Evolutionary conservation across 2,888 invertebrate species (phyloP).

Genomic region (Cloeon dipterum): DNA sequence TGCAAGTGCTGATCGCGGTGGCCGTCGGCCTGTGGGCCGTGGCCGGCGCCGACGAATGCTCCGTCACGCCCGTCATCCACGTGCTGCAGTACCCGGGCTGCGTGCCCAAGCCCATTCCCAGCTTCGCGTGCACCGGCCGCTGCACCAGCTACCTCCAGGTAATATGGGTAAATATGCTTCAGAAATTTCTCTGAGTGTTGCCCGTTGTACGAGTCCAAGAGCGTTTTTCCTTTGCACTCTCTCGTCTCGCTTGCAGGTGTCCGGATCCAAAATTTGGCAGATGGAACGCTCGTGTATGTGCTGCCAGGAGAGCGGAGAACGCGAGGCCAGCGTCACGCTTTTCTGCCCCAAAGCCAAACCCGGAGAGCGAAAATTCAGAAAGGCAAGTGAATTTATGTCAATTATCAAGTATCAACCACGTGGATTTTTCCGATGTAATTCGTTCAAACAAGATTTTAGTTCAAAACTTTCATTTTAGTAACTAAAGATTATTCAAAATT

Average conservation of each 20-base stretch:
- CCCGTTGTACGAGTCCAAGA: too few species aligned
- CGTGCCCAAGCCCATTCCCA: slow-evolving; percentile 78
- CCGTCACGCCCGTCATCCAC: slow-evolving; percentile 78
- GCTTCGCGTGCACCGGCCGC: slow-evolving; percentile 76
- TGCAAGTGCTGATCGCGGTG: background rate
- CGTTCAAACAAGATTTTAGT: background rate
- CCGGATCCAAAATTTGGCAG: slow-evolving; percentile 89
- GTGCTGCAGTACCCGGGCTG: slow-evolving; percentile 79
- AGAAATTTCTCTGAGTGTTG: too few species aligned
- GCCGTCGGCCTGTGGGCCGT: background rate
- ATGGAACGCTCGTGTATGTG: slow-evolving; percentile 91
- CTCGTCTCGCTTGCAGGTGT: too few species aligned
- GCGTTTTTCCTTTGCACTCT: too few species aligned
- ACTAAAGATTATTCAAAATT: too few species aligned
- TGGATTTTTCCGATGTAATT: background rate
- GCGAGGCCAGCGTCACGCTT: slow-evolving; percentile 69
- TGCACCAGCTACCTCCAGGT: slow-evolving; percentile 86
- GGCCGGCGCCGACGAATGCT: slow-evolving; percentile 45
- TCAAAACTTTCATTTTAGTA: background rate
- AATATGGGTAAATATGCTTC: too few species aligned
- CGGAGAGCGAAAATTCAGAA: slow-evolving; percentile 64
- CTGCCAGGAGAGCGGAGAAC: slow-evolving; percentile 80
- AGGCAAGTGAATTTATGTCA: slow-evolving; percentile 25
- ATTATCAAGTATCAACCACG: background rate
- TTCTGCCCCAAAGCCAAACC: slow-evolving; percentile 75